These are phyloP conservation scores for Coleophora deauratella DNA, from an alignment of 2,888 invertebrate species.

Conservation along the genomic window DNA sequence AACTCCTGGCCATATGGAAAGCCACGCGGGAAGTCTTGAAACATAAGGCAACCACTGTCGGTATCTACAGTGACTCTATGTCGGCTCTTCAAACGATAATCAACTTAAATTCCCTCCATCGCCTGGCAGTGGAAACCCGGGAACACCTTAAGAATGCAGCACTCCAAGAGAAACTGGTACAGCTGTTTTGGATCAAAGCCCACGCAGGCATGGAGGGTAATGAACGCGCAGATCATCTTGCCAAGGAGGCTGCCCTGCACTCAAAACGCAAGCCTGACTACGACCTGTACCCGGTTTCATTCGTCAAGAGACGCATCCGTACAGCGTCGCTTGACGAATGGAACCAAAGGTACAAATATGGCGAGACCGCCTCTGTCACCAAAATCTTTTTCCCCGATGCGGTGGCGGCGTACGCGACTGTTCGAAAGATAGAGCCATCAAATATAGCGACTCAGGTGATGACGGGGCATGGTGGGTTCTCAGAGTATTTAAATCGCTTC, in stretches of 20 bases:
- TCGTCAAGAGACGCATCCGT: too few relatives aligned
- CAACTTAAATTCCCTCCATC: conserved; percentile 6
- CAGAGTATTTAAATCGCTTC: conserved; percentile 2
- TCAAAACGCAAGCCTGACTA: neutral
- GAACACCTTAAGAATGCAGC: neutral
- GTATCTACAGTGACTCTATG: too few relatives aligned
- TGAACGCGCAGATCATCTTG: neutral
- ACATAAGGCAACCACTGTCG: conserved; percentile 6
- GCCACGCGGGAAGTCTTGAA: too few relatives aligned
- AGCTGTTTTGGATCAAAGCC: neutral
- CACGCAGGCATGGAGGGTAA: neutral
- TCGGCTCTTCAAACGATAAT: too few relatives aligned
- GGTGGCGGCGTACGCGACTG: too few relatives aligned
- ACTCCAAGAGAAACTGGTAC: too few relatives aligned
- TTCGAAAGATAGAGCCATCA: too few relatives aligned
- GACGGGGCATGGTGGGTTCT: conserved; percentile 7
- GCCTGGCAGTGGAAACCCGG: conserved; percentile 7
- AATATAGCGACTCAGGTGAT: neutral
- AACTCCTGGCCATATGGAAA: too few relatives aligned
- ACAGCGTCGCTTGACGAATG: too few relatives aligned
- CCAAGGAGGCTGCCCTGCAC: neutral
- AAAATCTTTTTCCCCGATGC: too few relatives aligned
- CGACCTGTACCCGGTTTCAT: neutral
- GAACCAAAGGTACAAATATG: too few relatives aligned
- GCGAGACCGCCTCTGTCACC: too few relatives aligned